A percentile compares a stretch with the other conserved stretches of the same genome.
Conservation (phyloP, 2,888 invertebrate genomes). For the Zaprionus obscuricornis region DNA sequence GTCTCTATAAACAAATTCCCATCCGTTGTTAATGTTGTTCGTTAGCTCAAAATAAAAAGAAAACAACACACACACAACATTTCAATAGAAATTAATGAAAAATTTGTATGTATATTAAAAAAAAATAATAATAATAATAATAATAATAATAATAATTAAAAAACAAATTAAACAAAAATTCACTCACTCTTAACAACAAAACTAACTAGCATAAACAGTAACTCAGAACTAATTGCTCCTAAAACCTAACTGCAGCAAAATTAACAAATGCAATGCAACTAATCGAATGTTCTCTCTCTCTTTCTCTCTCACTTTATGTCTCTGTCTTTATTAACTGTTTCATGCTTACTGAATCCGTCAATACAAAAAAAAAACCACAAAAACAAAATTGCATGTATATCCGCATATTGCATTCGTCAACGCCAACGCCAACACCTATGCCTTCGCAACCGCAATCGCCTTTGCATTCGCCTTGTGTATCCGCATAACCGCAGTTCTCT, state of each 20-base stretch:
- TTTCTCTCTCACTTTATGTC: slow-evolving; percentile 11
- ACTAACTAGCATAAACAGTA: too few species aligned
- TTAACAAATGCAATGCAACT: slow-evolving; percentile 50
- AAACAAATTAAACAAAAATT: slow-evolving; percentile 22
- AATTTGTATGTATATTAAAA: too few species aligned
- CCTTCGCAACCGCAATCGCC: slow-evolving; percentile 12
- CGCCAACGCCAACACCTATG: too few species aligned
- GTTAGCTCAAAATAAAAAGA: slow-evolving; percentile 15
- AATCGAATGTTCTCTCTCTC: slow-evolving; percentile 45
- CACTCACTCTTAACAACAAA: slow-evolving; percentile 33
- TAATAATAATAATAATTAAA: neutral
- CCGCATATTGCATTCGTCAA: too few species aligned
- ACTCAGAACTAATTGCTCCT: slow-evolving; percentile 18
- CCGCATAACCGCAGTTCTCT: slow-evolving; percentile 80
- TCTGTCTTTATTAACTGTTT: slow-evolving; percentile 6
- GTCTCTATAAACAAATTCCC: neutral
- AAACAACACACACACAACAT: slow-evolving; percentile 22
- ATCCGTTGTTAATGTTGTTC: slow-evolving; percentile 44
- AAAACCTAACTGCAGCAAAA: slow-evolving; percentile 14
- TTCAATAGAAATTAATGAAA: too few species aligned
- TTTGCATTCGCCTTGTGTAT: slow-evolving; percentile 10
- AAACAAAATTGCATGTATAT: slow-evolving; percentile 37
- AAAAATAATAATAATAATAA: too few species aligned
- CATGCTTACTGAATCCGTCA: slow-evolving; percentile 11
- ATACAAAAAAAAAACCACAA: slow-evolving; percentile 1